A percentile compares a stretch with the other conserved stretches of the same genome.
Conservation (phyloP, 2,113 vertebrate genomes). For the Oryzias melastigma region DNA sequence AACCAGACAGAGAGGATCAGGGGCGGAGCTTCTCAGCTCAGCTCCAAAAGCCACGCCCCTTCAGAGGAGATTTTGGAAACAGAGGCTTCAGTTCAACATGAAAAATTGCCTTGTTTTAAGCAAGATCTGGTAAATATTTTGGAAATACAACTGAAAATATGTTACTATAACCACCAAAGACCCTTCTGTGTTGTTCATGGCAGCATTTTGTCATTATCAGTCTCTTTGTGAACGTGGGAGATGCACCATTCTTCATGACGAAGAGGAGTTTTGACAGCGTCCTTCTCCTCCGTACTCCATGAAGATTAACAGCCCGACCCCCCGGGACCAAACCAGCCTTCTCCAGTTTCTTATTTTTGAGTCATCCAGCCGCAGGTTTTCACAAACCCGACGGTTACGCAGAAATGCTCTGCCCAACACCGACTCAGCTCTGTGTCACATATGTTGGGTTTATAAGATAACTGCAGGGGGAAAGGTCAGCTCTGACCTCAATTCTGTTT, state of each 20-base stretch:
- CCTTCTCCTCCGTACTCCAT: not conserved
- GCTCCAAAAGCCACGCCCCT: too few relatives aligned
- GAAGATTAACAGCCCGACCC: not conserved
- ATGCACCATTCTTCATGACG: conserved; percentile 1
- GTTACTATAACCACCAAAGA: not conserved
- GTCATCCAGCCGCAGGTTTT: conserved; percentile 5
- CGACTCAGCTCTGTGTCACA: not conserved
- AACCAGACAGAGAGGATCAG: too few relatives aligned
- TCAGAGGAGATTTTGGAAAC: too few relatives aligned
- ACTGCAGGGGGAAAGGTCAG: not conserved
- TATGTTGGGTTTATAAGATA: not conserved
- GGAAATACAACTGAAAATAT: not conserved
- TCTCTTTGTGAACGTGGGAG: not conserved
- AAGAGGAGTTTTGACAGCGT: conserved; percentile 12
- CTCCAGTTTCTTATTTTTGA: conserved; percentile 9
- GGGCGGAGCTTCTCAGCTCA: too few relatives aligned
- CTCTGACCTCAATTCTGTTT: not conserved
- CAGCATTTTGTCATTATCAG: conserved; percentile 4
- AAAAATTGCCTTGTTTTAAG: too few relatives aligned
- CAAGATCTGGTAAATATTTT: not conserved
- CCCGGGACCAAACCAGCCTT: not conserved
- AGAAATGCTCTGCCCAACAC: not conserved
- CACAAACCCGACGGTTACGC: not conserved
- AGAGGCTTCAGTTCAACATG: too few relatives aligned
- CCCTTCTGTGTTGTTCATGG: conserved; percentile 1